A percentile compares a stretch with the other conserved stretches of the same genome.
Evolutionary conservation across 2,113 vertebrate genomes (phyloP).

Genomic region (Podocnemis expansa): DNA sequence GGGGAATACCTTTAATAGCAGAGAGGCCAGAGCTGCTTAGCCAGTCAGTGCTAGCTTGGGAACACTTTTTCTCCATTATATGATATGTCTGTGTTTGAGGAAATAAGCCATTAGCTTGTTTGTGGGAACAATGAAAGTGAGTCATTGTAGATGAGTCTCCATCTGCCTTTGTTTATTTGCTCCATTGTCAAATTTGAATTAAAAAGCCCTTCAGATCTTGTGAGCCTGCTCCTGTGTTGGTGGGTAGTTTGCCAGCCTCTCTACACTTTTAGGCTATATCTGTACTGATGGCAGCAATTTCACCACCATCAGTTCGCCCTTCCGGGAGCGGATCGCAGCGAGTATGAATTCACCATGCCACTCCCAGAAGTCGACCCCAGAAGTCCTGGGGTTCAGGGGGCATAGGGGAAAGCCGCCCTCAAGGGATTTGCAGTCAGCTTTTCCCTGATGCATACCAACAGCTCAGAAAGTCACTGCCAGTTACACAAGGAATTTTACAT

Average conservation of each 20-base stretch:
- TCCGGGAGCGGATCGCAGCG: too few relatives aligned
- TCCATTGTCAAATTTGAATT: neutral
- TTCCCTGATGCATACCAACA: too few relatives aligned
- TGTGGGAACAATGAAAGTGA: neutral
- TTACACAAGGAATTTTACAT: too few relatives aligned
- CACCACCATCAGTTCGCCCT: too few relatives aligned
- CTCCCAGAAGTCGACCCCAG: too few relatives aligned
- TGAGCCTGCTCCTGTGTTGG: neutral
- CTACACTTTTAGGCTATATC: too few relatives aligned
- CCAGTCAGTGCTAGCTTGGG: neutral
- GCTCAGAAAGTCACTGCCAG: too few relatives aligned
- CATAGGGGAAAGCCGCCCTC: too few relatives aligned
- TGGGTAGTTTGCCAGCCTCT: neutral
- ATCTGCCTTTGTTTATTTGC: neutral
- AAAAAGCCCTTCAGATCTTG: neutral
- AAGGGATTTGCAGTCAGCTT: too few relatives aligned
- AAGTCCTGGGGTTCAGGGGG: too few relatives aligned
- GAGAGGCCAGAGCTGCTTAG: neutral
- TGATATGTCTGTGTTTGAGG: slow-evolving; percentile 1
- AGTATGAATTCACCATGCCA: too few relatives aligned
- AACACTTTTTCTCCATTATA: neutral
- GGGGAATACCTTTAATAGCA: accelerated
- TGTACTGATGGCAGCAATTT: too few relatives aligned
- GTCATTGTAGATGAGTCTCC: neutral
- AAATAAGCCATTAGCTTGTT: neutral